Evolutionary conservation across 1,140 invertebrate species (phyloP).

Genomic region (Drosophila santomea): DNA sequence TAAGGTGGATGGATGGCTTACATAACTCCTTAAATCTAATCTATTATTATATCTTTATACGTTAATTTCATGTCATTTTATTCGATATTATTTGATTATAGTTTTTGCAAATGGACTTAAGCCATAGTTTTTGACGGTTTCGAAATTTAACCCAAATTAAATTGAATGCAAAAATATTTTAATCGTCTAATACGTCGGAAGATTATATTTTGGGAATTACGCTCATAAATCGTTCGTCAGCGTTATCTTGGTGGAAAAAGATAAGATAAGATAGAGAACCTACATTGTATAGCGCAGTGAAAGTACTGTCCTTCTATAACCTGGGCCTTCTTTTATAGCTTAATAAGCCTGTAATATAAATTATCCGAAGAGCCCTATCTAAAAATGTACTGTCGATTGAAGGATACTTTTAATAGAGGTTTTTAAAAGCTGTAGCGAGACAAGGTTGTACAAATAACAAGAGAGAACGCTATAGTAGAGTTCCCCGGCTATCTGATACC

Average conservation of each 20-base stretch:
- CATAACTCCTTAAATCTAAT: neutral
- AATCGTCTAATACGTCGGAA: constrained; percentile 2
- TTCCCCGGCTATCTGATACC: no score
- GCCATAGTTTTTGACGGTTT: neutral
- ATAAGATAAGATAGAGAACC: constrained; percentile 28
- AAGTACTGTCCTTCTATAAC: constrained; percentile 28
- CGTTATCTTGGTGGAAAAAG: constrained; percentile 5
- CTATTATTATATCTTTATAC: neutral
- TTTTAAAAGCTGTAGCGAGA: neutral
- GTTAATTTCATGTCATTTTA: neutral
- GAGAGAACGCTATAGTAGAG: no score
- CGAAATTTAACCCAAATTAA: neutral
- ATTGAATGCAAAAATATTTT: neutral
- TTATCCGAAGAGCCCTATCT: constrained; percentile 44
- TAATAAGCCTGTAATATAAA: constrained; percentile 20
- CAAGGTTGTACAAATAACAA: no score
- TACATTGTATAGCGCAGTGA: constrained; percentile 21
- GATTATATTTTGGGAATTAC: constrained; percentile 4
- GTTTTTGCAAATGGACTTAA: no score
- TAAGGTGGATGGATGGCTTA: neutral
- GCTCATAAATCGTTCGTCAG: constrained; percentile 9
- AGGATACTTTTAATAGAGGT: neutral
- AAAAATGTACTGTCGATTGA: neutral
- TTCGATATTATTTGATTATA: neutral
- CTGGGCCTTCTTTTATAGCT: constrained; percentile 8